These are phyloP conservation scores for Albula goreensis DNA, from an alignment of 2,113 vertebrate species.

Conservation along the genomic window DNA sequence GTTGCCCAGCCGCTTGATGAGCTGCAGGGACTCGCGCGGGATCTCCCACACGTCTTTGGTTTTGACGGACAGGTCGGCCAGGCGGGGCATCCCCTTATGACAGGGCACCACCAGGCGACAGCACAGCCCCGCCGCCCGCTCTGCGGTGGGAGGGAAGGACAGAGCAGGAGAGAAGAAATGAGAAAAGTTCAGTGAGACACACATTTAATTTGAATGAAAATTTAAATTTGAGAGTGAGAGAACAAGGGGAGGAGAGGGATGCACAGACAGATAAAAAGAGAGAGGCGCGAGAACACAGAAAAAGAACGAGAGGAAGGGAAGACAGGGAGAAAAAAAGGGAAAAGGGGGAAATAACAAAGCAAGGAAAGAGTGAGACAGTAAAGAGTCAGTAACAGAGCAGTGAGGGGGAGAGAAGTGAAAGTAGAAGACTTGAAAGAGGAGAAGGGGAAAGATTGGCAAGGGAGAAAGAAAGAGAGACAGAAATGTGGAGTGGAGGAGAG, in stretches of 20 bases:
- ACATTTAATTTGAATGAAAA: no score
- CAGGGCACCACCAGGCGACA: conserved; percentile 96
- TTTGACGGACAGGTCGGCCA: conserved; percentile 99
- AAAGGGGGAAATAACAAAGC: no score
- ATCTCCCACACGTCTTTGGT: conserved; percentile 99
- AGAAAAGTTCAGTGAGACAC: no score
- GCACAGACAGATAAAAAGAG: no score
- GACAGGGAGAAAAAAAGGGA: no score
- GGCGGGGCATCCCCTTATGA: conserved; percentile 99
- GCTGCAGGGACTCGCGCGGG: conserved; percentile 97
- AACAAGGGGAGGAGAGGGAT: no score
- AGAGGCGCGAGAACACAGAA: no score
- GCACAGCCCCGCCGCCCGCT: conserved; percentile 96
- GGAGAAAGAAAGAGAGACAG: not conserved
- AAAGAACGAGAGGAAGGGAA: no score
- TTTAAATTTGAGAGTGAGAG: no score
- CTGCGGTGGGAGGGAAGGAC: conserved; percentile 62
- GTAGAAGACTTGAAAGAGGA: not conserved
- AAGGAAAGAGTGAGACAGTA: not conserved
- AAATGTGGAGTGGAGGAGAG: not conserved
- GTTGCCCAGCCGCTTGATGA: conserved; percentile 98
- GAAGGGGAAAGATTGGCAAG: not conserved
- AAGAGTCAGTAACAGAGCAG: not conserved
- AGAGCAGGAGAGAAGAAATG: not conserved
- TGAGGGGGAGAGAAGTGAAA: not conserved